Base-by-base conservation (phyloP, 2,888 invertebrate genomes). In the Carterocephalus palaemon region DNA sequence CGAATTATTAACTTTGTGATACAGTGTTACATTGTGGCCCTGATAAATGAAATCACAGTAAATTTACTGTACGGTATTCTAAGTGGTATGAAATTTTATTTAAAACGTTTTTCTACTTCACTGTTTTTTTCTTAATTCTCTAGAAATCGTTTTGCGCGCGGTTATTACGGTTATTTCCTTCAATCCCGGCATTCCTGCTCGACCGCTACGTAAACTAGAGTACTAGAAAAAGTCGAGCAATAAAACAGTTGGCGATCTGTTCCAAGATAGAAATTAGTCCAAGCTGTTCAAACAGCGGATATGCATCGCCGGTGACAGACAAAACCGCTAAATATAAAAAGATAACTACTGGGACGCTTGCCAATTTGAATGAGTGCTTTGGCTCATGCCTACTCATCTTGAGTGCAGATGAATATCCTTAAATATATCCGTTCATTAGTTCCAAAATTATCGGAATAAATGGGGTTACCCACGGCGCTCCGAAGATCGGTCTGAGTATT, bases 251-350 rank as follows among this genome's bases (percentile, higher is more conserved):
- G 15, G 7, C 12, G 34, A 22, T 43, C 9, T 22, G 13, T 36
- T 43, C 29, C 36, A 22, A 43, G 43, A 29, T 43, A 43, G 43
- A 43, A 22, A 43, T 43, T 43, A 43, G 36, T 22, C 22, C 36
- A 10, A 36, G 28, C 43, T 32, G 17, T 37, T 37, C 39, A 26
- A 45, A 43, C 24, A 28, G 28, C 36, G 40, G 48, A 36, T 40
- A 26, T 46, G 48, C 39, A 39, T 31, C 39, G 34, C 32, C 22
- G 39, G 39, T 28, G 34, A 31, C 29, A 19, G 34, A 48, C 43
- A 45, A 39, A 43, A 29, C 39, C 34, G 31, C 33, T 31, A 24
- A 32, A 34, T 39, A 39, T 40, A 29, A 48, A 47, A 43, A 43
- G 34, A 47, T 47, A 33, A 43, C 42, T 17, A 47, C 39, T 26